Conservation (phyloP, 2,113 vertebrate genomes). For the Ammodytes marinus region DNA sequence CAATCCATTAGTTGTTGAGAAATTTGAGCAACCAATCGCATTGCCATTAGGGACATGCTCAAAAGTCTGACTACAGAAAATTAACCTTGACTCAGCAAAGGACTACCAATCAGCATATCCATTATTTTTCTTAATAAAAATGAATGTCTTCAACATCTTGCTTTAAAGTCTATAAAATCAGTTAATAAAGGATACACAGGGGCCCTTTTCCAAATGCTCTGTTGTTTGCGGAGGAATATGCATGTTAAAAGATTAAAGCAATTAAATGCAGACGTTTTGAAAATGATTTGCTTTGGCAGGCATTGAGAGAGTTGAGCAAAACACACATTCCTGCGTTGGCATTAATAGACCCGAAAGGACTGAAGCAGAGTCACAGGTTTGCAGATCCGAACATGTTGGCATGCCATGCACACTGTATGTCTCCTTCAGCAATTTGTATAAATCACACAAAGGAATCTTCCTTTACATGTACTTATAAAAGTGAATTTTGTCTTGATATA, state of each 20-base stretch:
- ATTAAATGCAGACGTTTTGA: constrained; percentile 42
- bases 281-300: constrained; percentile 64
- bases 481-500: not conserved
- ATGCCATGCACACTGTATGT: constrained; percentile 3
- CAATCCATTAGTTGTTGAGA: no score
- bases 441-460: not conserved
- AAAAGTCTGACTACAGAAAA: not conserved
- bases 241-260: constrained; percentile 47
- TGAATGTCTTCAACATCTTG: not conserved
- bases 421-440: not conserved
- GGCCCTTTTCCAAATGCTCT: constrained; percentile 23
- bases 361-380: constrained; percentile 34
- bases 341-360: constrained; percentile 32
- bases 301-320: constrained; percentile 48
- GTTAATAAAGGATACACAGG: constrained; percentile 23
- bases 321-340: constrained; percentile 59
- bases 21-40: no score
- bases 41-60: not conserved
- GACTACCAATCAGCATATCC: not conserved
- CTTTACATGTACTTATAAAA: not conserved
- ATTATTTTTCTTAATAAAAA: constrained; percentile 11
- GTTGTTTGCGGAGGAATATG: constrained; percentile 21
- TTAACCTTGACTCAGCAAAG: not conserved
- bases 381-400: constrained; percentile 62
- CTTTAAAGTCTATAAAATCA: not conserved